Evolutionary conservation across 2,113 vertebrate species (phyloP).

Genomic region (Rhinogobius similis): DNA sequence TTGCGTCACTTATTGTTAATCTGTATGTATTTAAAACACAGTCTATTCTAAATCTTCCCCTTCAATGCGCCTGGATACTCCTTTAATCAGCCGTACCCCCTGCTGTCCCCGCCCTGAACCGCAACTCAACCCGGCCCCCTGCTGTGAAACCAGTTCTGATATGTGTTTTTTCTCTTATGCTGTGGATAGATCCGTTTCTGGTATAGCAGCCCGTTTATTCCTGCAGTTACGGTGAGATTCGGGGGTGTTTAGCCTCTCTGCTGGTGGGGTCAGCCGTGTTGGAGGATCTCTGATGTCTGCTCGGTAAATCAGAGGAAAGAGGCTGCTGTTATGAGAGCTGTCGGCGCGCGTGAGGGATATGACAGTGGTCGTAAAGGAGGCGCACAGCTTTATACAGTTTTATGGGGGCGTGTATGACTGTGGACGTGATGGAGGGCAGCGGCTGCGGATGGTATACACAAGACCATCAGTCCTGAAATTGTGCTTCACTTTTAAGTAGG

Average conservation of each 20-base stretch:
- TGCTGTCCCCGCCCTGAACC: constrained; percentile 28
- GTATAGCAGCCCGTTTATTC: constrained; percentile 9
- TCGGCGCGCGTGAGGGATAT: constrained; percentile 19
- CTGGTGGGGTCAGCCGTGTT: constrained; percentile 25
- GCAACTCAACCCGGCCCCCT: constrained; percentile 30
- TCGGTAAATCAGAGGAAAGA: constrained; percentile 40
- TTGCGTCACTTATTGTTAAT: no score
- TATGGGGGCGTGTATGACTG: constrained; percentile 28
- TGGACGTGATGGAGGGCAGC: constrained; percentile 20
- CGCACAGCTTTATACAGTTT: constrained; percentile 32
- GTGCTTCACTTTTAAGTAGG: background rate
- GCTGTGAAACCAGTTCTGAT: constrained; percentile 24
- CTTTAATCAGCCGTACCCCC: constrained; percentile 24
- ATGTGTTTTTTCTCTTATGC: background rate
- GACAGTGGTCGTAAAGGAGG: constrained; percentile 28
- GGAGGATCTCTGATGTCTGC: constrained; percentile 29
- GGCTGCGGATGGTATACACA: background rate
- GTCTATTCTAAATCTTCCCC: constrained; percentile 6
- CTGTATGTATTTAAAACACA: background rate
- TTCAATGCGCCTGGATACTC: constrained; percentile 17
- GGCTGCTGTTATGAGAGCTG: constrained; percentile 18
- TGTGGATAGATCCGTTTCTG: constrained; percentile 21
- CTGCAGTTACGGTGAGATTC: constrained; percentile 14
- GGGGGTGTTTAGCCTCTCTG: constrained; percentile 12
- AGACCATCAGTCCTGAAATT: background rate